Percentiles rank a stretch among this genome's conserved stretches.
Conservation (phyloP, 2,113 vertebrate species). For the Motacilla alba region DNA sequence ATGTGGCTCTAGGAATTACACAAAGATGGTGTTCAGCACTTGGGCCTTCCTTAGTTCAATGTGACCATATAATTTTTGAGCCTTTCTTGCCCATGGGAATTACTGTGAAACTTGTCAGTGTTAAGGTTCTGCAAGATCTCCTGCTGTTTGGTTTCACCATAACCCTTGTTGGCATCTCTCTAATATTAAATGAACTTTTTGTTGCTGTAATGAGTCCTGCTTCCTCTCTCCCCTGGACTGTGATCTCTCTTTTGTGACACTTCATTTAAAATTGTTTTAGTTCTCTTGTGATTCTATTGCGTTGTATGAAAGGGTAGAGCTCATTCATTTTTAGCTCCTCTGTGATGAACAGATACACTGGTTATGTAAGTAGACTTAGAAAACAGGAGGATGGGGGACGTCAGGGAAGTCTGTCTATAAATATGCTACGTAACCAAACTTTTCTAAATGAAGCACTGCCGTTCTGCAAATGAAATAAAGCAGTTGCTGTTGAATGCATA, state of each 20-base stretch:
- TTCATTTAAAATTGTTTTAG: not conserved
- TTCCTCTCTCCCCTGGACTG: not conserved
- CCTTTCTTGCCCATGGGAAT: not conserved
- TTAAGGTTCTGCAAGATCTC: not conserved
- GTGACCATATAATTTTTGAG: not conserved
- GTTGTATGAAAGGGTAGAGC: not conserved
- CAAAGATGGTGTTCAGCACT: not conserved
- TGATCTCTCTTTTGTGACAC: not conserved
- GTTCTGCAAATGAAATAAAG: constrained; percentile 4
- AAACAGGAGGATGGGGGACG: not conserved
- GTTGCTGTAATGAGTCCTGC: not conserved
- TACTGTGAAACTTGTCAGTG: not conserved
- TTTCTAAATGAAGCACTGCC: not conserved
- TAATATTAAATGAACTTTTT: constrained; percentile 33
- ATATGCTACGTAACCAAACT: not conserved
- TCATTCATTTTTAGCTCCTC: not conserved
- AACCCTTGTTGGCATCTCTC: constrained; percentile 2
- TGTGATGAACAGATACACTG: not conserved
- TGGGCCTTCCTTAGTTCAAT: not conserved
- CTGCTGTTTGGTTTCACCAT: constrained; percentile 32
- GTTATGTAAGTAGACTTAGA: not conserved
- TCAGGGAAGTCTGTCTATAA: not conserved
- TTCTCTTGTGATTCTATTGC: not conserved
- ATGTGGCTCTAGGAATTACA: accelerated
- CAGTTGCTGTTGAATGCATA: not conserved